Evolutionary conservation across 2,888 invertebrate genomes (phyloP), one percentile per base, ranked within the genome.

Genomic region (Andrena camellia): DNA sequence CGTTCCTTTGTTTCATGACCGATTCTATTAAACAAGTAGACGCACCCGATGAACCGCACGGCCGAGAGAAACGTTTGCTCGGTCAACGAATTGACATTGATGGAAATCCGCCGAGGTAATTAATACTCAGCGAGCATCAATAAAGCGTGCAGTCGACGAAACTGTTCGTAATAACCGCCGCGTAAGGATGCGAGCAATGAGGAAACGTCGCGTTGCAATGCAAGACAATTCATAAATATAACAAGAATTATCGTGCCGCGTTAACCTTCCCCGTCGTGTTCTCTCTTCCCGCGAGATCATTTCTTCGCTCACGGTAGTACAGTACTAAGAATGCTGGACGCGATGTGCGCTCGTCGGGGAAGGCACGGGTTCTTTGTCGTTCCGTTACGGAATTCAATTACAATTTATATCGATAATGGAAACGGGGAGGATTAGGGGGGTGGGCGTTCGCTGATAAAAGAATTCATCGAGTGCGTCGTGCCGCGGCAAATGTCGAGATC

Each of bases 181-280:
- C 13, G 13, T 13, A 13, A 13, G 42, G 42, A 42, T 13, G 42
- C 13, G 23, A 50, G 23, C 57, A 42, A 57, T 20, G 50, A 68
- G 10, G 20, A 63, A 60, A 63, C 26, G 48, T 13, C 29, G n/a
- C 6, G 26, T 6, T 29, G 35, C n/a, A 13, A 50, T 42, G 59
- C 69, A 23, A 54, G 35, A 50, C 26, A 17, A 42, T 54, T 60
- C 59, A 78, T 62, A 71, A 79, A 57, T 62, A 72, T 10, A 57
- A 79, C 17, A 17, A 63, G 13, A 79, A 70, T 48, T 60, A 62
- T 64, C 76, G 26, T 72, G 52, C 48, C 4, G 8, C 29, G 72
- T 79, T 81, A 72, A 73, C 68, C 31, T 57, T 42, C 1, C 10
- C 31, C 35, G 20, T 50, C 31, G 31, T 31, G 52, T 54, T 66